phyloP scores from a whole-genome alignment of 2,888 invertebrate genomes.

The Cephalotes varians region DNA sequence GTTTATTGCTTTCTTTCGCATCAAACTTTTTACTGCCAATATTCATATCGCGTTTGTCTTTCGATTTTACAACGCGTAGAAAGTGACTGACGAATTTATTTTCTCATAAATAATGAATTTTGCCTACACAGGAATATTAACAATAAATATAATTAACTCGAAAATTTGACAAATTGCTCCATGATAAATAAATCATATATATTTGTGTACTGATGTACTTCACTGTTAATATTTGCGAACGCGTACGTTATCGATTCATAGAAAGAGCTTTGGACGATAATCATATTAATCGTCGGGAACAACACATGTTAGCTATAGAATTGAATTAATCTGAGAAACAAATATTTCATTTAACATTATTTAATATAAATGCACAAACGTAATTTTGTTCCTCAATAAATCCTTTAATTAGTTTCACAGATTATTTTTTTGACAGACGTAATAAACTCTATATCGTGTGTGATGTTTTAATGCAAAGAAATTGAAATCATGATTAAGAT shows the following conservation, averaged over 20 bases:
- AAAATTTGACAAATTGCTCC: background rate
- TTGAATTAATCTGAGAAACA: constrained; percentile 20
- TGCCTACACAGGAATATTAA: background rate
- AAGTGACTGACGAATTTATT: background rate
- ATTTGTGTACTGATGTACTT: background rate
- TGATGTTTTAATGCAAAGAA: background rate
- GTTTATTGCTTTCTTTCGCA: background rate
- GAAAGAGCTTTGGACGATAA: background rate
- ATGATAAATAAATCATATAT: constrained; percentile 27
- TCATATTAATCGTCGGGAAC: background rate
- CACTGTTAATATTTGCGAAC: constrained; percentile 1
- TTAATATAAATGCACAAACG: background rate
- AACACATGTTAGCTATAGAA: background rate
- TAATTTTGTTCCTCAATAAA: background rate
- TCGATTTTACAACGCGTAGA: background rate
- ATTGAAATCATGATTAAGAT: constrained; percentile 1
- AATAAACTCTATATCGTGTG: background rate
- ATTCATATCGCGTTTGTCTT: background rate
- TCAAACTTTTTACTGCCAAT: constrained; percentile 18
- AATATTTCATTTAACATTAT: constrained; percentile 3
- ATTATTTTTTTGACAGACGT: background rate
- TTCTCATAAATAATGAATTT: background rate
- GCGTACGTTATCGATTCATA: background rate
- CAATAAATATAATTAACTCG: constrained; percentile 12
- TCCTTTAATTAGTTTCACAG: background rate